Base-by-base conservation (phyloP, 2,888 invertebrate genomes). In the Dorcus hopei region DNA sequence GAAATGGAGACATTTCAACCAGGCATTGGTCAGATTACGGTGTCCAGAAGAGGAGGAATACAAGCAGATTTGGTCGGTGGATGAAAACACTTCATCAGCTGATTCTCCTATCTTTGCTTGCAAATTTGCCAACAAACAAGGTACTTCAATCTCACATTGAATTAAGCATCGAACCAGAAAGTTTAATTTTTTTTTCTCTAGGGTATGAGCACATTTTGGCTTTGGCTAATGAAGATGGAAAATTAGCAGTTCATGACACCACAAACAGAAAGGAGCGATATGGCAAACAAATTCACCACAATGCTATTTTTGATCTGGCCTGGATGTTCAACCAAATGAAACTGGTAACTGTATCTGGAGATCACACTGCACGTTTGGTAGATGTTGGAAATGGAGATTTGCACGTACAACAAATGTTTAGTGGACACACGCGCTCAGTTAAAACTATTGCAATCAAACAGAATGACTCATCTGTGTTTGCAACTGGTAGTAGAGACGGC, bases 221-320 rank as follows among this genome's bases (percentile, higher is more conserved):
- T 8, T 81, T 94, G 54, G 93, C 93, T 6, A 93, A 93, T 74
- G 94, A 95, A 80, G 91, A 92, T 80, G 95, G 94, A 19, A 85
- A 82, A 68, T 81, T 91, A 41, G 85, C 85, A 51, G 81, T 85
- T 55, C 85, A 87, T 79, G 85, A 79, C 54, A 72, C 65, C 5
- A 59, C 51, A 38, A 56, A 49, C 1, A 53, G 54, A 9, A 51
- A 53, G 38, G 60, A 64, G 38, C 61, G 73, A 60, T 63, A 68
- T 77, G 77, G 82, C 75, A 65, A 91, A 90, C 70, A 80, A 68
- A 83, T 82, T 59, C 95, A 95, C 77, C 85, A 84, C 69, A 95
- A 95, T 81, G 95, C 95, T 0, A 89, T 95, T 38, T 95, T 95
- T 74, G 95, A 95, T 76, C 74, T 95, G 53, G 89, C 90, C 1